Evolutionary conservation across 2,113 vertebrate species (phyloP), one percentile per base, ranked within the genome.

Genomic region (human): DNA sequence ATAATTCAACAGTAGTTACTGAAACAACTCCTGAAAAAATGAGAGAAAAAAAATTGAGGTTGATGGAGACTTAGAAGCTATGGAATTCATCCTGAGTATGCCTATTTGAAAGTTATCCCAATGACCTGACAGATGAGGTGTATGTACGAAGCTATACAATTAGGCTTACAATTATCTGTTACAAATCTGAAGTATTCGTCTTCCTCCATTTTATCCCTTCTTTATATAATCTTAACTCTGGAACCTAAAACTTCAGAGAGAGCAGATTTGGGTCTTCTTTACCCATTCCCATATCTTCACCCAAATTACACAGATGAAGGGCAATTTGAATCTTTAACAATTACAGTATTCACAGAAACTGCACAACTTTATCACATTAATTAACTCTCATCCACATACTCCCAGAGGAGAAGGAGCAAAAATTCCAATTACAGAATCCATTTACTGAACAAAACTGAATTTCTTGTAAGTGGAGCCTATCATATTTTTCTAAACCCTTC

Each of bases 311-410:
- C 50, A 96, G 73, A 81, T 81, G n/a, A 48, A 78, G 50, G 30
- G 25, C 61, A 92, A 73, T 96, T 82, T 68, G 59, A 43, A 25
- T 90, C 68, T 95, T 96, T 82, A 93, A 92, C 66, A 97, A 96
- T 95, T 95, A 78, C 23, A 88, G 73, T 90, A 97, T 97, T 93
- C 72, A 40, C 87, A 96, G 96, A 92, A 84, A 78, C 76, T 90
- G n/a, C 11, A 85, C 73, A 89, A 66, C 95, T 85, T 96, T 88
- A 95, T 76, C 84, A 97, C 81, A 97, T 97, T 96, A 98, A 97
- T 97, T 97, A 98, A 97, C 89, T 97, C 88, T 96, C 78, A 96
- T 95, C 88, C 81, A 96, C 59, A 93, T 9, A 93, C 35, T 98
- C 97, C 81, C 92, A 96, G 68, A 96, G 94, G 96, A 82, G 94